Base-by-base conservation (phyloP, 2,888 invertebrate genomes). In the Pyrrhia umbra region DNA sequence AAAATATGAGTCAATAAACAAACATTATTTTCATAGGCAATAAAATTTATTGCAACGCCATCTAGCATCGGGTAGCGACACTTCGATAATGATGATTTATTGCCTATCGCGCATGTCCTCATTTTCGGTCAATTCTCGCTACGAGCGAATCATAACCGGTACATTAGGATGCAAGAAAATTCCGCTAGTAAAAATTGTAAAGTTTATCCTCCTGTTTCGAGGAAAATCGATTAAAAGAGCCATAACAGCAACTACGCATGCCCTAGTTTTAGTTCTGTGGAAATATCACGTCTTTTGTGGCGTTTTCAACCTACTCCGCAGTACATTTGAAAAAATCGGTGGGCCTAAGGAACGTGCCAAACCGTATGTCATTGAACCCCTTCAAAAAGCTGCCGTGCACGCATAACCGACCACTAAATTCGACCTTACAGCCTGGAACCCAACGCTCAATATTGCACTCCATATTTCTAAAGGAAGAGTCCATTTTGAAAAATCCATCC, bases 311-410 rank as follows among this genome's bases (percentile, higher is more conserved):
- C 68, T 84, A 84, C 80, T 82, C 60, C 42, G 68, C 68, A 78
- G 80, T 73, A 83, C 84, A 77, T 79, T 84, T 85, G 83, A 90
- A 93, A 92, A 92, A 93, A 90, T 90, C 85, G 84, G 89, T 88
- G 88, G 90, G 91, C 91, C 83, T 74, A 81, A 77, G 80, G 81
- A 84, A 87, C 89, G 92, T 92, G 93, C 94, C 93, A 94, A 94
- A 93, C 91, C 86, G 77, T 84, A 88, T 90, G 94, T 93, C 94
- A 92, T 86, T 93, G 94, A 94, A 92, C 94, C 83, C 86, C 81
- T 85, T 88, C 88, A 86, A 84, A 92, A 92, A 87, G 86, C 88
- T 89, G 88, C 88, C 87, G 86, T 86, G 82, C 78, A 68, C 59
- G 61, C 65, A 52, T 37, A 59, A 55, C 54, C 67, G 54, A 68